Evolutionary conservation across 2,113 vertebrate genomes (phyloP), one percentile per base, ranked within the genome.

Genomic region (Lophochroa leadbeateri): DNA sequence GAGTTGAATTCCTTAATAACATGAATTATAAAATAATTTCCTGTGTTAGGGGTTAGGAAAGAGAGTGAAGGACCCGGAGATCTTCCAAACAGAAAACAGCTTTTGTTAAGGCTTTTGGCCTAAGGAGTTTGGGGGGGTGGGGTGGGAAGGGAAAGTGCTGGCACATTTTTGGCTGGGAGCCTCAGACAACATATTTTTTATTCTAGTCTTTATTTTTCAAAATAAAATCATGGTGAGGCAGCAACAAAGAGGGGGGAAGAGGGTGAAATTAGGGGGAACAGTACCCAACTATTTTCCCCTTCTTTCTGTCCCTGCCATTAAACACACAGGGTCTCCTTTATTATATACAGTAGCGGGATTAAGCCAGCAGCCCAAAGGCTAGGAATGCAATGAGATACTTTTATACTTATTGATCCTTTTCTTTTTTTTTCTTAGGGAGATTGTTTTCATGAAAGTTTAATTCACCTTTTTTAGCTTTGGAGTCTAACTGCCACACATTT

Each of bases 391-490:
- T 28, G 5, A 82, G 95, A 98, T 96, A 93, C 94, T 96, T 97
- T 96, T 77, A 95, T 92, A 97, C 81, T 86, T 98, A 98, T 97
- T 97, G 97, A 98, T 98, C 89, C 60, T 95, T 49, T 81, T 86
- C 37, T 37, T 37, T 37, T 70, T 31, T 92, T 88, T 82, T 79
- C 5, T 82, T 76, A 86, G 92, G 82, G 95, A 97, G 96, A 97
- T 98, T 92, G 94, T 98, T 98, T 98, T 98, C 97, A 97, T 90
- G 96, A 97, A 98, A 96, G 92, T 98, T 98, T 97, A 98, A 98
- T 98, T 98, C 94, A 94, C 85, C 86, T 96, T 88, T 96, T 97
- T 96, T 92, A 96, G 96, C 94, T 98, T 98, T 98, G 97, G 97
- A 97, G 92, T 96, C 96, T 96, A 97, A 98, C 98, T 97, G 96